These are phyloP conservation scores for Diarsia brunnea DNA, from an alignment of 2,888 invertebrate genomes.

Conservation along the genomic window DNA sequence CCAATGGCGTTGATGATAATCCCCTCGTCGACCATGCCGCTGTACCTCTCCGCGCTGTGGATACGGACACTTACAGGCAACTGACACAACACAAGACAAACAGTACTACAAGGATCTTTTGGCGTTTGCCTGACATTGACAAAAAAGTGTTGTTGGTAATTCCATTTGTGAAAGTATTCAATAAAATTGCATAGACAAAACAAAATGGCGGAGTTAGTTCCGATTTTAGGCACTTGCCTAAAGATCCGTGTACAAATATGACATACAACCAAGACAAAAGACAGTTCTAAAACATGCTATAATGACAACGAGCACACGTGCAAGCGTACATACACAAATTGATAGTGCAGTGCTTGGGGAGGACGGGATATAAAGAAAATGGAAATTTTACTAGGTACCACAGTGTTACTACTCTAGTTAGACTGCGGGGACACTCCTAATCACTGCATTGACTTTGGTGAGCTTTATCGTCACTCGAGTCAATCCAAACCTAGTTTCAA, in stretches of 20 bases:
- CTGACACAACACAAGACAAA: constrained; percentile 67
- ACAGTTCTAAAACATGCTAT: constrained; percentile 56
- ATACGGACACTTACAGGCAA: constrained; percentile 81
- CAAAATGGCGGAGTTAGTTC: not conserved
- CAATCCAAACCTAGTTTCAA: constrained; percentile 10
- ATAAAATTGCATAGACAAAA: not conserved
- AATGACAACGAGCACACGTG: constrained; percentile 48
- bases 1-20: constrained; percentile 93
- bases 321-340: constrained; percentile 49
- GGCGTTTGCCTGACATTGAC: not conserved
- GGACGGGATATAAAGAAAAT: constrained; percentile 6
- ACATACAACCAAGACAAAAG: constrained; percentile 46
- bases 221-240: not conserved
- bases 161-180: not conserved
- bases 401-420: not conserved
- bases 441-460: not conserved
- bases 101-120: constrained; percentile 17
- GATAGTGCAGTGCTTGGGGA: constrained; percentile 50
- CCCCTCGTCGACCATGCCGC: constrained; percentile 91
- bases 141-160: not conserved
- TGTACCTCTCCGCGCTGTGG: constrained; percentile 89
- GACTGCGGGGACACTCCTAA: not conserved
- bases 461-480: not conserved
- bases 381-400: constrained; percentile 5
- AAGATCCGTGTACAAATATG: constrained; percentile 24